Evolutionary conservation across 2,113 vertebrate genomes (phyloP), one percentile per base, ranked within the genome.

Genomic region (Phalacrocorax carbo): DNA sequence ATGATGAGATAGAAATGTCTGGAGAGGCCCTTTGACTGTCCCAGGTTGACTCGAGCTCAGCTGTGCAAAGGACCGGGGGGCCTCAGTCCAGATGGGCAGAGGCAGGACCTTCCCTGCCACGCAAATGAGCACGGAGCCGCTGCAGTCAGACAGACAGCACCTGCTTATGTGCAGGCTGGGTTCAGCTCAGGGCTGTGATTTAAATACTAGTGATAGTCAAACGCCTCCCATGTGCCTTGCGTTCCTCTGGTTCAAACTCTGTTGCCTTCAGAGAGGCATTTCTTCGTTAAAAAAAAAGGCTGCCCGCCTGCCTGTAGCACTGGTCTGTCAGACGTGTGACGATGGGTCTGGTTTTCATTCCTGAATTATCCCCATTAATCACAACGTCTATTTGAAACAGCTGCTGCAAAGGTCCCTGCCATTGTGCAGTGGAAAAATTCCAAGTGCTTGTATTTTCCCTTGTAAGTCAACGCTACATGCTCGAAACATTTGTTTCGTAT

Each of bases 371-470:
- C 93, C 91, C 92, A 93, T 98, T 98, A 97, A 98, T 97, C 97
- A 97, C 93, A 94, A 91, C 8, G 65, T 96, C 94, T 97, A 97
- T 98, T 97, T 5, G 55, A 97, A 98, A 97, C 97, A 98, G 97
- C 97, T 97, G 97, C 94, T 96, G 86, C 2, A 19, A 93, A 95
- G 93, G 97, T 97, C 94, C 95, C 93, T n/a, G 92, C 96, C 77
- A 52, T 85, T 60, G 92, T 95, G 88, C 76, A 90, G 94, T 95
- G 97, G 96, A 97, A 97, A 94, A 86, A 93, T 96, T 98, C 97
- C 97, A 96, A 97, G 72, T 86, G 96, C 96, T 97, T 97, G 97
- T 96, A 95, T 97, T 97, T 97, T 96, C 94, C 96, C 97, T 96
- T 93, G 87, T 97, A 97, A 97, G 96, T 96, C 97, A 97, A 60